phyloP scores from a whole-genome alignment of 1,140 invertebrate species.

The Drosophila yakuba region DNA sequence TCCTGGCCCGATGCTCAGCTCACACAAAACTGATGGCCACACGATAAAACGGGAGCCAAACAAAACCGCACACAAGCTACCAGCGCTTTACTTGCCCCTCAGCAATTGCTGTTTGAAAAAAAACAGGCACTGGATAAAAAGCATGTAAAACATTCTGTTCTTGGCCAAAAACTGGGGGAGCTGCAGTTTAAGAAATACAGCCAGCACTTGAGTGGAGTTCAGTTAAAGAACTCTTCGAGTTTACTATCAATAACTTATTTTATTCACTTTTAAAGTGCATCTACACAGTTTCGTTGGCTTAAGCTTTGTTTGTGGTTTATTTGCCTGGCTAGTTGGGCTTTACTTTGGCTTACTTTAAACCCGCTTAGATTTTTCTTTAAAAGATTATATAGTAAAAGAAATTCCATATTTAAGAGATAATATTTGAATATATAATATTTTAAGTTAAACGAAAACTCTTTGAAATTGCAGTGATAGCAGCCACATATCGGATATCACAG shows the following conservation, averaged over 20 bases:
- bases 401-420: neutral
- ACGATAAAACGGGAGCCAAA: slow-evolving; percentile 40
- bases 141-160: slow-evolving; percentile 34
- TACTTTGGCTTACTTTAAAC: neutral
- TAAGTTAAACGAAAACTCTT: neutral
- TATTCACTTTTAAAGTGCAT: slow-evolving; percentile 19
- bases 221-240: neutral
- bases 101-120: slow-evolving; percentile 7
- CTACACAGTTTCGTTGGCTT: slow-evolving; percentile 3
- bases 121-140: neutral
- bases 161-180: slow-evolving; percentile 25
- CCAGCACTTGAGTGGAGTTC: slow-evolving; percentile 17
- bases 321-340: neutral
- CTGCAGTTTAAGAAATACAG: slow-evolving; percentile 32
- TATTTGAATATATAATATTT: too few species aligned
- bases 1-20: slow-evolving; percentile 24
- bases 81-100: slow-evolving; percentile 24
- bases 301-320: slow-evolving; percentile 1
- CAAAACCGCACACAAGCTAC: slow-evolving; percentile 30
- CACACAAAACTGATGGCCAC: slow-evolving; percentile 40
- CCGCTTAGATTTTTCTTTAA: too few species aligned
- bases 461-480: neutral
- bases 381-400: neutral
- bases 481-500: slow-evolving; percentile 34
- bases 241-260: slow-evolving; percentile 34